A percentile compares a stretch with the other conserved stretches of the same genome.
Evolutionary conservation across 2,888 invertebrate species (phyloP).

Genomic region (Platycheirus albimanus): DNA sequence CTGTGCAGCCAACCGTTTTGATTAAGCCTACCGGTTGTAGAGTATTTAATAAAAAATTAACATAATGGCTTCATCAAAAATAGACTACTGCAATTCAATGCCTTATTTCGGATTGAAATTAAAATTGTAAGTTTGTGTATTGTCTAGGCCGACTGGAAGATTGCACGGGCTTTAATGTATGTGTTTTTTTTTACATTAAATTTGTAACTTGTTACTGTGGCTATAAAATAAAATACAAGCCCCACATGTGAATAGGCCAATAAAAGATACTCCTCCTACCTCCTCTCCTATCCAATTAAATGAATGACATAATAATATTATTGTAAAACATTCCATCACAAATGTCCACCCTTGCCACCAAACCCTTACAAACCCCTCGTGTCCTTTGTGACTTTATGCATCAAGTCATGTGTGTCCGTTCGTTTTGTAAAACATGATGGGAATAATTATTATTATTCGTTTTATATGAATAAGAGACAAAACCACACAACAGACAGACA

Average conservation of each 20-base stretch:
- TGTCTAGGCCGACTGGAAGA: too few species aligned
- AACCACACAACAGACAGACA: conserved; percentile 20
- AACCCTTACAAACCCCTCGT: not conserved
- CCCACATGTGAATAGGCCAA: conserved; percentile 20
- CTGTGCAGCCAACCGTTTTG: conserved; percentile 9
- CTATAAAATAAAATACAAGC: not conserved
- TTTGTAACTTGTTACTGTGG: not conserved
- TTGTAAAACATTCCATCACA: conserved; percentile 49
- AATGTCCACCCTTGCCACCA: not conserved
- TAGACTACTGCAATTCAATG: not conserved
- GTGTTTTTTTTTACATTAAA: not conserved
- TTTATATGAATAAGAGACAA: conserved; percentile 56
- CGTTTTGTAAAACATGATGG: conserved; percentile 67
- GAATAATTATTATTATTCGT: conserved; percentile 72
- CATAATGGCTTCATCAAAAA: not conserved
- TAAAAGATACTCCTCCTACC: not conserved
- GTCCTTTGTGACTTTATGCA: conserved; percentile 32
- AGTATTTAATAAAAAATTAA: not conserved
- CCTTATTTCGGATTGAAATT: not conserved
- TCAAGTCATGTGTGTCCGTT: conserved; percentile 65
- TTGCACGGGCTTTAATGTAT: not conserved
- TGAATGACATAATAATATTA: conserved; percentile 56
- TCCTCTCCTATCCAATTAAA: conserved; percentile 4
- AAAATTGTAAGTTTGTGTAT: not conserved
- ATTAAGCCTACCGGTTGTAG: conserved; percentile 16